Percentiles rank a stretch among this genome's conserved stretches.
These are phyloP conservation scores for Tenthredo livida DNA, from an alignment of 2,888 invertebrate species.

Conservation along the genomic window DNA sequence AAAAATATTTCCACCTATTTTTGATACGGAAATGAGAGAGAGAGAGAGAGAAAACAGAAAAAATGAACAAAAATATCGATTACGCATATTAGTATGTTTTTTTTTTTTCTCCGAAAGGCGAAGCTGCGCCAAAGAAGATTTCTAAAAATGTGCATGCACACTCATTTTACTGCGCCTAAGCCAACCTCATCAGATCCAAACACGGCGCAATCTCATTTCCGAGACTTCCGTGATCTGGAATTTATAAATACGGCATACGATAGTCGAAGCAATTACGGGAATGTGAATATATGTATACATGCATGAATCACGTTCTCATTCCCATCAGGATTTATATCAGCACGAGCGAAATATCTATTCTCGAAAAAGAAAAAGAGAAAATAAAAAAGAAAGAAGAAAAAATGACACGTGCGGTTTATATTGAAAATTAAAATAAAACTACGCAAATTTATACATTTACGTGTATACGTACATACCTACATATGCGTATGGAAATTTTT, in stretches of 20 bases:
- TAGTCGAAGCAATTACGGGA: conserved; percentile 8
- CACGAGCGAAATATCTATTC: neutral
- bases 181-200: neutral
- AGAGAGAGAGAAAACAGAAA: neutral
- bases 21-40: neutral
- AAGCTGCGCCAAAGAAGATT: neutral
- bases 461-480: neutral
- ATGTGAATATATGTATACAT: neutral
- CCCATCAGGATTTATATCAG: neutral
- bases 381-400: neutral
- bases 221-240: conserved; percentile 40
- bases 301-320: conserved; percentile 19
- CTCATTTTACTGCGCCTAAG: neutral
- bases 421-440: conserved; percentile 7
- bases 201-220: neutral
- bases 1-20: neutral
- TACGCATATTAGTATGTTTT: neutral
- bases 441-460: neutral
- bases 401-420: neutral
- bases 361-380: neutral
- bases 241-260: neutral
- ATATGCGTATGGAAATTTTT: neutral
- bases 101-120: neutral
- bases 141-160: neutral
- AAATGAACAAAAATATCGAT: neutral